Conservation (phyloP, 2,888 invertebrate species). For the Phalangium opilio region DNA sequence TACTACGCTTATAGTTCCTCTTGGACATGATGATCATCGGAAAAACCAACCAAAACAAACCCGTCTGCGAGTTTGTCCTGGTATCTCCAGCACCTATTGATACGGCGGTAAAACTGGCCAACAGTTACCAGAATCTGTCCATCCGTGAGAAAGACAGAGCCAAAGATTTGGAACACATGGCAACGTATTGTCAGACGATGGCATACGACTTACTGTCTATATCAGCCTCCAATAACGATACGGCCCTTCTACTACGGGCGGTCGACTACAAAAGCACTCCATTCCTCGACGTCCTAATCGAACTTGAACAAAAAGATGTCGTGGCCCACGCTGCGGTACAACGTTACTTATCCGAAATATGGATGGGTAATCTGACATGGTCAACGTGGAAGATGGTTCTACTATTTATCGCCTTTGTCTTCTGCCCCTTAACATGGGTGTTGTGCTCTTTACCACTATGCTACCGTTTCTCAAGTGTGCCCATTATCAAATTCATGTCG, state of each 20-base stretch:
- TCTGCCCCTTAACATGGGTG: conserved; percentile 92
- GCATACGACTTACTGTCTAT: conserved; percentile 88
- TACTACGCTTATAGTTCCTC: conserved; percentile 51
- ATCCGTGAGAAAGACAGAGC: conserved; percentile 87
- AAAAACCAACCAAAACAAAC: conserved; percentile 67
- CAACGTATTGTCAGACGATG: conserved; percentile 93
- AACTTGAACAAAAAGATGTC: conserved; percentile 92
- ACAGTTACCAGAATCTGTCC: conserved; percentile 48
- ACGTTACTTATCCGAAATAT: conserved; percentile 55
- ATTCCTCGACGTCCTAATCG: conserved; percentile 89
- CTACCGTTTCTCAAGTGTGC: conserved; percentile 92
- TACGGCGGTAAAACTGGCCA: conserved; percentile 92
- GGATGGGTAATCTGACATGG: conserved; percentile 96
- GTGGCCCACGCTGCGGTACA: conserved; percentile 95
- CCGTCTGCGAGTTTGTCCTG: conserved; percentile 91
- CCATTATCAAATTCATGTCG: conserved; percentile 99
- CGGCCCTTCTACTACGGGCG: conserved; percentile 83
- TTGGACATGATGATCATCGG: conserved; percentile 91
- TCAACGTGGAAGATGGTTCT: conserved; percentile 85
- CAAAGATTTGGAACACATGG: conserved; percentile 85
- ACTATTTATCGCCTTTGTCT: conserved; percentile 76
- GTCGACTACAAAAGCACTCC: conserved; percentile 87
- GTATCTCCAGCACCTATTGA: conserved; percentile 99
- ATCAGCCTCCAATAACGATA: conserved; percentile 85
- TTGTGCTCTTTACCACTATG: conserved; percentile 86